A percentile compares a stretch with the other conserved stretches of the same genome.
Evolutionary conservation across 2,888 invertebrate genomes (phyloP).

Genomic region (Drosophila birchii): DNA sequence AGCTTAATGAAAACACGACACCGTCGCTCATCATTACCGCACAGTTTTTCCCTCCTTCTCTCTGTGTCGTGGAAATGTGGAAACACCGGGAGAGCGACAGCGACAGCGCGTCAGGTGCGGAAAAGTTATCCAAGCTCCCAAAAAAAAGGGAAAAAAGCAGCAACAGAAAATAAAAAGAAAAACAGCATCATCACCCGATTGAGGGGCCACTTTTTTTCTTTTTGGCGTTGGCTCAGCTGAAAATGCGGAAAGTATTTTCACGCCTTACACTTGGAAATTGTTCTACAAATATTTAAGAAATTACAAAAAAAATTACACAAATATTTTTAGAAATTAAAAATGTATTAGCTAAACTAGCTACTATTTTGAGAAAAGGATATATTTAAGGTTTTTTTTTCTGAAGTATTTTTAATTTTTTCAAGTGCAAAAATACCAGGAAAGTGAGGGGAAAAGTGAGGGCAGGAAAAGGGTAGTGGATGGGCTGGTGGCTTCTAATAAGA

Average conservation of each 20-base stretch:
- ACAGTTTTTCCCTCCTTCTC: conserved; percentile 3
- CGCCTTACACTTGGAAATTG: background rate
- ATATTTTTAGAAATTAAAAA: background rate
- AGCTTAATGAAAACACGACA: conserved; percentile 77
- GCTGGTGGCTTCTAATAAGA: conserved; percentile 39
- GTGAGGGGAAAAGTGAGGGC: background rate
- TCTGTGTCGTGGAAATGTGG: conserved; percentile 19
- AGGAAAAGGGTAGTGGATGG: conserved; percentile 2
- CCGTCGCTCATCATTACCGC: conserved; percentile 75
- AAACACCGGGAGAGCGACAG: conserved; percentile 11
- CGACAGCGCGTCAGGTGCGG: conserved; percentile 31
- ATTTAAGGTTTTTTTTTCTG: too few species aligned
- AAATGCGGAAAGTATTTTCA: conserved; percentile 21
- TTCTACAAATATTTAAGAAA: background rate
- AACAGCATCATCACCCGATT: conserved; percentile 11
- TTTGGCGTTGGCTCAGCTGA: conserved; percentile 14
- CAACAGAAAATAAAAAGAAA: conserved; percentile 1
- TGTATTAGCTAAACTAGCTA: too few species aligned
- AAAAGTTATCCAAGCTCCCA: conserved; percentile 21
- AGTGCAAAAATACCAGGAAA: too few species aligned
- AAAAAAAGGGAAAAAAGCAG: background rate
- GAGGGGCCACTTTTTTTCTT: conserved; percentile 29
- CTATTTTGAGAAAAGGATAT: too few species aligned
- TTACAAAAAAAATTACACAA: background rate
- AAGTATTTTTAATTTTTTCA: too few species aligned